phyloP scores from a whole-genome alignment of 2,888 invertebrate genomes.

The Hololepta plana region DNA sequence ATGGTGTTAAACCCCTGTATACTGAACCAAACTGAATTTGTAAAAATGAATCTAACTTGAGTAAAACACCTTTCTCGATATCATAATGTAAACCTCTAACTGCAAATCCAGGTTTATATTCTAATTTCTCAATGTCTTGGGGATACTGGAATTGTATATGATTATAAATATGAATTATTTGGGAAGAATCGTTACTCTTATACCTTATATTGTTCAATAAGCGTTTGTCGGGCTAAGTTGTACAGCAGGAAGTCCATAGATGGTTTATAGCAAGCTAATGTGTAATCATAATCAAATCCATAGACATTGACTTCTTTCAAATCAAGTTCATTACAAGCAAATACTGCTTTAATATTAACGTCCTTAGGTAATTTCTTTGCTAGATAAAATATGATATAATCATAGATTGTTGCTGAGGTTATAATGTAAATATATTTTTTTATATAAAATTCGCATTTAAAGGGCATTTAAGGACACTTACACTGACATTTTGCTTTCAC shows the following conservation, averaged over 20 bases:
- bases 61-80: slow-evolving; percentile 78
- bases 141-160: slow-evolving; percentile 71
- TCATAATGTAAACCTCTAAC: slow-evolving; percentile 97
- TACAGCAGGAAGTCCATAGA: slow-evolving; percentile 78
- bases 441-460: too few relatives aligned
- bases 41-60: slow-evolving; percentile 90
- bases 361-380: slow-evolving; percentile 76
- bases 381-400: too few relatives aligned
- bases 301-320: slow-evolving; percentile 82
- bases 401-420: background rate
- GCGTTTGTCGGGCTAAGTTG: slow-evolving; percentile 69
- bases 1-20: slow-evolving; percentile 66
- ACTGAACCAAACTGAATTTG: slow-evolving; percentile 94
- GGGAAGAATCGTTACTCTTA: slow-evolving; percentile 1
- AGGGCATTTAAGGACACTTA: too few relatives aligned
- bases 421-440: background rate
- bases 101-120: slow-evolving; percentile 86
- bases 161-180: slow-evolving; percentile 7
- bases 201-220: slow-evolving; percentile 79
- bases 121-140: slow-evolving; percentile 55
- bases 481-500: too few relatives aligned
- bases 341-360: slow-evolving; percentile 75
- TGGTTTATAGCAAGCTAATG: slow-evolving; percentile 85
- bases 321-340: slow-evolving; percentile 92
- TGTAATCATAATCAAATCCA: slow-evolving; percentile 98